Conservation (phyloP, 2,797 vertebrate species). For the Novumbra hubbsi region DNA sequence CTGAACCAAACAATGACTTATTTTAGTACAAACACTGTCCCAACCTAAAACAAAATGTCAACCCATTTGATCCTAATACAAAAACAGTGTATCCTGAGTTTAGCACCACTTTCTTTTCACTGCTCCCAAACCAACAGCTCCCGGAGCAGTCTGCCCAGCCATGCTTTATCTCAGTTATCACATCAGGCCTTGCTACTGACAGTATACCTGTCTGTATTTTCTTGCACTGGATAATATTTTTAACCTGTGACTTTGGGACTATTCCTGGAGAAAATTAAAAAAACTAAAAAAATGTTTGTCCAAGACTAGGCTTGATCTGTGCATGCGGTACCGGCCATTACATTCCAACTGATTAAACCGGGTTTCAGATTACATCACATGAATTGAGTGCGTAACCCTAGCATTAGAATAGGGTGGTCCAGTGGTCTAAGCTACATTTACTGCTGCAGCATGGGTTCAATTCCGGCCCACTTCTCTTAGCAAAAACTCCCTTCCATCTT, state of each 20-base stretch:
- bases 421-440: too few relatives aligned
- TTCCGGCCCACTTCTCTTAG: too few relatives aligned
- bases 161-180: conserved; percentile 6
- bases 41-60: too few relatives aligned
- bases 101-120: conserved; percentile 12
- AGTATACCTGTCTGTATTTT: neutral
- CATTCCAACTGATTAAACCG: neutral
- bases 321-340: too few relatives aligned
- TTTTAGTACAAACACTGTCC: too few relatives aligned
- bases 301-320: too few relatives aligned
- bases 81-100: neutral
- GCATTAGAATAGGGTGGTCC: neutral
- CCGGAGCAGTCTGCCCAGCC: neutral
- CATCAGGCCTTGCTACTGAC: neutral
- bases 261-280: too few relatives aligned
- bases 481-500: too few relatives aligned
- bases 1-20: too few relatives aligned
- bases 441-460: too few relatives aligned
- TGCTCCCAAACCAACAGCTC: neutral
- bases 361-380: neutral
- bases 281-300: neutral
- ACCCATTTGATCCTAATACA: too few relatives aligned
- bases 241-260: neutral
- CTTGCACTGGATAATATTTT: neutral
- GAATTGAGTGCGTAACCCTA: neutral